Evolutionary conservation across 2,888 invertebrate species (phyloP), one percentile per base, ranked within the genome.

Genomic region (Lycophotia porphyrea): DNA sequence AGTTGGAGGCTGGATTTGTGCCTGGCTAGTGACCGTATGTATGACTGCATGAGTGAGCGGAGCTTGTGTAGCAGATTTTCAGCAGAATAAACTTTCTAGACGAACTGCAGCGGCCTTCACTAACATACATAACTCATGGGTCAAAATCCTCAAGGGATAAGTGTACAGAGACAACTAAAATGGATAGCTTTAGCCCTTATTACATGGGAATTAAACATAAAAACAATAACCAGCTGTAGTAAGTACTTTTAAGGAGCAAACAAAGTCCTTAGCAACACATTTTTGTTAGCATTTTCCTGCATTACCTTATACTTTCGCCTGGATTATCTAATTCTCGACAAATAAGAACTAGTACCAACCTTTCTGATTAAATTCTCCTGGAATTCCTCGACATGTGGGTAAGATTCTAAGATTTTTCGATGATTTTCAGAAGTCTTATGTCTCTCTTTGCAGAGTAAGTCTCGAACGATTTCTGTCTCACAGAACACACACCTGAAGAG

Each of bases 401-500:
- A 89, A 5, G 52, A 79, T 39, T 89, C 89, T 31, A 94, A 76
- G 2, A 82, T 77, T 31, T 86, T 89, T 27, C 79, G 87, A 78
- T 95, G 95, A 18, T 84, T 87, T 3, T 78, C 39, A 0, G 90
- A 88, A 44, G 64, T 84, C n/a, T 90, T 92, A 49, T 95, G 95
- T 0, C 76, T 64, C 8, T 93, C 93, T 47, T 94, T 94, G 18
- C 70, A 84, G 24, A 84, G 70, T 0, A 80, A 69, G 7, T 91
- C 87, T 7, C 91, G 71, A 0, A 89, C 81, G 69, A 94, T 90
- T 55, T 92, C 89, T 0, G 66, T 81, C 9, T 81, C 85, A 76
- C 95, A 95, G 65, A 94, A 91, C 0, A 94, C 88, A 72, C 95
- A 95, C 87, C 90, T 91, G 65, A 88, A 93, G 58, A 88, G 81